Evolutionary conservation across 2,888 invertebrate species (phyloP), one percentile per base, ranked within the genome.

Genomic region (Tyria jacobaeae): DNA sequence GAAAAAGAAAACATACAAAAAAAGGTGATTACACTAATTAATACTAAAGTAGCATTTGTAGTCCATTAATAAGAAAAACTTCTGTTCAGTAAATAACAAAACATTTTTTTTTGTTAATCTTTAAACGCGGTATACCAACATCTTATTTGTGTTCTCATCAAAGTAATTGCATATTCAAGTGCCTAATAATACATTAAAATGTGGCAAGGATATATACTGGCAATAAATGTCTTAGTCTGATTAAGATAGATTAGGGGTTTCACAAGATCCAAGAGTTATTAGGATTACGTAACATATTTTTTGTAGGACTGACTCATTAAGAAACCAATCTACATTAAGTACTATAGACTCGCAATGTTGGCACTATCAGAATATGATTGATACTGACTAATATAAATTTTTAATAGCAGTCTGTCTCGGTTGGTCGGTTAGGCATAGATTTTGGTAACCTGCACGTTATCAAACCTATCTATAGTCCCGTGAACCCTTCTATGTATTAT

Each of bases 21-120:
- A 57, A 49, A 27, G 21, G 21, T 47, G 48, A 21, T 17, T 51
- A 56, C 31, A 56, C 65, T 63, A 70, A 70, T 73, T 70, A 65
- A 56, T 63, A 57, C 48, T 50, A 12, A 61, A 70, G 63, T 66
- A 70, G 57, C 57, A 67, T 60, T 66, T 60, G 62, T 57, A 62
- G 59, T 52, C 66, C 62, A 70, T 64, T 66, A 70, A 47, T 44
- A 34, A 70, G 61, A 47, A 66, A 66, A 53, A 47, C 9, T 6
- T 35, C 24, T n/a, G 14, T 1, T 10, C 12, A 54, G 37, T 27
- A 1, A 10, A 44, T 44, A 12, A 44, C 21, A 44, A 10, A 44
- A 21, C 21, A 21, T 21, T 21, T 44, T 44, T 21, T 44, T 21
- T 5, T 21, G 10, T 21, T 21, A 21, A 44, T 21, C 21, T 41